Evolutionary conservation across 2,113 vertebrate species (phyloP).

Genomic region (Macrotus californicus): DNA sequence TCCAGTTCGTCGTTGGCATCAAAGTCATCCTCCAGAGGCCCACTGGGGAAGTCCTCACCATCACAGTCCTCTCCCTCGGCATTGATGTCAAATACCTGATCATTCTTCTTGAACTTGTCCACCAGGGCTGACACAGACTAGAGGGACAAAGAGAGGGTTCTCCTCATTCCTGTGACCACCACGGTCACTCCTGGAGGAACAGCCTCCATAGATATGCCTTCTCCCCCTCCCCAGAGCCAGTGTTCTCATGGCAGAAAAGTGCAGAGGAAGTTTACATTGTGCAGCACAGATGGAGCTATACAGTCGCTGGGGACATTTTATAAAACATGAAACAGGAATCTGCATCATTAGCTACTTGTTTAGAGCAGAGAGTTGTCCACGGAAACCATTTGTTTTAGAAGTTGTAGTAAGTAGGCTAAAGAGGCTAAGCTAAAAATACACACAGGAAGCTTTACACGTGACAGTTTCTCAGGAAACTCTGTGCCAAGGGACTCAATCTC

Average conservation of each 20-base stretch:
- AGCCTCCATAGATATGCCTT: not conserved
- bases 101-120: constrained; percentile 89
- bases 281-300: constrained; percentile 20
- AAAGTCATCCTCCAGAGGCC: constrained; percentile 77
- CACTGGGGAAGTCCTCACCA: constrained; percentile 65
- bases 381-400: constrained; percentile 60
- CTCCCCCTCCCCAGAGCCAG: not conserved
- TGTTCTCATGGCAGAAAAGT: not conserved
- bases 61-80: constrained; percentile 77
- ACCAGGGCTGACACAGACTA: constrained; percentile 89
- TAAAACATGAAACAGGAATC: constrained; percentile 42
- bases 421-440: constrained; percentile 62
- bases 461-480: constrained; percentile 64
- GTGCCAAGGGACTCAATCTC: constrained; percentile 53
- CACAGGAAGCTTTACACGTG: constrained; percentile 32
- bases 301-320: constrained; percentile 12
- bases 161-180: too few species aligned
- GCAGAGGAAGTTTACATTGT: constrained; percentile 15
- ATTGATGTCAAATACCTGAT: constrained; percentile 88
- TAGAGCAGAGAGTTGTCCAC: constrained; percentile 53
- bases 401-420: constrained; percentile 55
- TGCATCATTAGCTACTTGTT: constrained; percentile 41
- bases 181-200: not conserved
- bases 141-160: not conserved
- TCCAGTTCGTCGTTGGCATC: constrained; percentile 77